These are phyloP conservation scores for Eristalis tenax DNA, from an alignment of 2,888 invertebrate genomes.

Conservation along the genomic window DNA sequence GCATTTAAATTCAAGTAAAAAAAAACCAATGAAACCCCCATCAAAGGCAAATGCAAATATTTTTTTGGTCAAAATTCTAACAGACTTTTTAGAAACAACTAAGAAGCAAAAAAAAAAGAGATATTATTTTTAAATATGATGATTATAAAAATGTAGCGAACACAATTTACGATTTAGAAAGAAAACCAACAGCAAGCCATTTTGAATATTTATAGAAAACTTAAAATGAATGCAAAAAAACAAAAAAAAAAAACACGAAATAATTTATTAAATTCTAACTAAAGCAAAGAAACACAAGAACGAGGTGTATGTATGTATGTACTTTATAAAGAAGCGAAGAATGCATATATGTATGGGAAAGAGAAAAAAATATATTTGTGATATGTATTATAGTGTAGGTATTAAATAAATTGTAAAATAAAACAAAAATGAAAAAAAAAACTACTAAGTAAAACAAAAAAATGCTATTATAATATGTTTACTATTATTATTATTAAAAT, in stretches of 20 bases:
- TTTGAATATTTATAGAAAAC: conserved; percentile 61
- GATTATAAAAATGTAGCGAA: conserved; percentile 40
- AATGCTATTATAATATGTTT: conserved; percentile 70
- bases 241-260: conserved; percentile 24
- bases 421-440: conserved; percentile 41
- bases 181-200: conserved; percentile 58
- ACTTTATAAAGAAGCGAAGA: conserved; percentile 35
- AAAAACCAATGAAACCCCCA: neutral
- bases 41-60: conserved; percentile 8
- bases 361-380: conserved; percentile 72
- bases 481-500: conserved; percentile 69
- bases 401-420: conserved; percentile 72
- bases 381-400: conserved; percentile 73
- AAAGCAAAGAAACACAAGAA: neutral
- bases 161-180: conserved; percentile 40
- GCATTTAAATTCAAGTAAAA: conserved; percentile 61
- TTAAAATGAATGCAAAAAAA: conserved; percentile 28
- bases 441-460: conserved; percentile 67
- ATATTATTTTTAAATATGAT: conserved; percentile 29
- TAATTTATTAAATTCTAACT: conserved; percentile 47
- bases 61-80: conserved; percentile 64
- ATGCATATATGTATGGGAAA: conserved; percentile 57
- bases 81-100: conserved; percentile 23
- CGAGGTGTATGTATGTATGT: conserved; percentile 53
- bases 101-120: conserved; percentile 14